phyloP scores from a whole-genome alignment of 2,888 invertebrate species.

The Meloe dianella region DNA sequence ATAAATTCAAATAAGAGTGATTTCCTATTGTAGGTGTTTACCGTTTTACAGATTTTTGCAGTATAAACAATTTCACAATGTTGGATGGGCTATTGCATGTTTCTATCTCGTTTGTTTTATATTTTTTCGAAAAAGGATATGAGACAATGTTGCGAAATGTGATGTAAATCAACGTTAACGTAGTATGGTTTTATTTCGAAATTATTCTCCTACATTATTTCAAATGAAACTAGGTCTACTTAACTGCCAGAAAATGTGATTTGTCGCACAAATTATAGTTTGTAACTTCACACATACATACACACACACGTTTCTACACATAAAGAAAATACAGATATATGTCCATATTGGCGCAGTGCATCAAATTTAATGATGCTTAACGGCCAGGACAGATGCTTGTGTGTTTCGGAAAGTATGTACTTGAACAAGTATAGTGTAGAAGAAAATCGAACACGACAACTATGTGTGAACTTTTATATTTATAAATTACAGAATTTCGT shows the following conservation, averaged over 20 bases:
- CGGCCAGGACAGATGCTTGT: constrained; percentile 10
- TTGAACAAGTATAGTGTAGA: background rate
- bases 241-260: background rate
- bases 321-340: constrained; percentile 4
- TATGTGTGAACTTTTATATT: background rate
- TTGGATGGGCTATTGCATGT: too few species aligned
- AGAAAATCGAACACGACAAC: background rate
- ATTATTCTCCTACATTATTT: background rate
- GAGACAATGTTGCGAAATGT: too few species aligned
- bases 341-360: constrained; percentile 3
- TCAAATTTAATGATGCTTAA: constrained; percentile 16
- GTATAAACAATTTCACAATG: too few species aligned
- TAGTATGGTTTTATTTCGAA: background rate
- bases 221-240: constrained; percentile 5
- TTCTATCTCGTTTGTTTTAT: too few species aligned
- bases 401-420: constrained; percentile 7
- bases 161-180: background rate
- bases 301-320: background rate
- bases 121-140: too few species aligned
- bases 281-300: background rate
- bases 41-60: background rate
- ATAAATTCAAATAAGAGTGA: too few species aligned
- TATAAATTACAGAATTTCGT: background rate
- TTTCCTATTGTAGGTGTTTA: too few species aligned
- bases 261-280: constrained; percentile 7